Evolutionary conservation across 2,888 invertebrate genomes (phyloP).

Genomic region (Drosophila monieri): DNA sequence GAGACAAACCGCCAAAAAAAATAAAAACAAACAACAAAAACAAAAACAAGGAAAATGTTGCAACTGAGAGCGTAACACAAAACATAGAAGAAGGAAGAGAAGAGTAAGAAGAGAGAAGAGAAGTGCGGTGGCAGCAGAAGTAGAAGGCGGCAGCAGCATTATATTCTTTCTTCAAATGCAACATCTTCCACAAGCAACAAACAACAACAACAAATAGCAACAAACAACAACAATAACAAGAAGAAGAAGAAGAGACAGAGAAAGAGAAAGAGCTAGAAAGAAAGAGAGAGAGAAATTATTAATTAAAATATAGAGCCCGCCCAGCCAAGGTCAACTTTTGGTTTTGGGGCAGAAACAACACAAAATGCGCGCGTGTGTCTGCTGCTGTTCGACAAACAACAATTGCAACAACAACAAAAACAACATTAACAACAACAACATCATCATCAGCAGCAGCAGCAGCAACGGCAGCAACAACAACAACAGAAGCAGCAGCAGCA

Average conservation of each 20-base stretch:
- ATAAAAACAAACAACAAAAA: conserved; percentile 1
- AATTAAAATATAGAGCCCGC: conserved; percentile 25
- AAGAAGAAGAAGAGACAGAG: conserved; percentile 3
- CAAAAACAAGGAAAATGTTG: conserved; percentile 25
- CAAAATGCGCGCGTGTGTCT: conserved; percentile 81
- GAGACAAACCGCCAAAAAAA: conserved; percentile 41
- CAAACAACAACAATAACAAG: conserved; percentile 8
- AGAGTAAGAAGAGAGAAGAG: conserved; percentile 4
- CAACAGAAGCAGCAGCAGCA: conserved; percentile 9
- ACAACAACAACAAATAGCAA: conserved; percentile 1
- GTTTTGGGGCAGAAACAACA: conserved; percentile 60
- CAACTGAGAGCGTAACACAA: conserved; percentile 12
- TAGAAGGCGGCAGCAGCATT: conserved; percentile 4
- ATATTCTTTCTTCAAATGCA: conserved; percentile 7
- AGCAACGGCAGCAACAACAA: conserved; percentile 18
- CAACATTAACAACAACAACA: conserved; percentile 37
- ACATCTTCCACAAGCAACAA: conserved; percentile 5
- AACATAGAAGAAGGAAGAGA: conserved; percentile 12
- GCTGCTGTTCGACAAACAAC: conserved; percentile 67
- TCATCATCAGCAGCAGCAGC: conserved; percentile 20
- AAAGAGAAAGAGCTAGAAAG: not conserved
- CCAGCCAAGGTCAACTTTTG: conserved; percentile 63
- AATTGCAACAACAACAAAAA: conserved; percentile 44
- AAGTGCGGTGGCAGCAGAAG: conserved; percentile 1
- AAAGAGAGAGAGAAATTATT: conserved; percentile 4